Evolutionary conservation across 1,140 invertebrate species (phyloP).

Genomic region (Mylabris phalerata): DNA sequence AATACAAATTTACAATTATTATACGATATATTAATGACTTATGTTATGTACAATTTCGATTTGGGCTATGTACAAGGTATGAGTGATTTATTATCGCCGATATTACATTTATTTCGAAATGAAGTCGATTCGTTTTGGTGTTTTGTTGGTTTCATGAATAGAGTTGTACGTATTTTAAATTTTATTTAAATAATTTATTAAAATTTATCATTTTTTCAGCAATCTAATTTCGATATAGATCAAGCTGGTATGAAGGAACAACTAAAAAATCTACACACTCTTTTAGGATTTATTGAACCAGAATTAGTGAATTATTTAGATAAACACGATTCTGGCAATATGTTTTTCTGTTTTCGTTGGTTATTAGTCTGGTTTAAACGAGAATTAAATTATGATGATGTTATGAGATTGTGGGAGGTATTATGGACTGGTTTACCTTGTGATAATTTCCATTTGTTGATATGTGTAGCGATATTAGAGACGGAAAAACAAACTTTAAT

Average conservation of each 20-base stretch:
- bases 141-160: constrained; percentile 98
- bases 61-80: constrained; percentile 94
- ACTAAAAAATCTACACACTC: constrained; percentile 72
- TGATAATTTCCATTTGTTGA: constrained; percentile 86
- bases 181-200: too few species aligned
- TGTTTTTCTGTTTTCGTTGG: constrained; percentile 99
- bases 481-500: constrained; percentile 80
- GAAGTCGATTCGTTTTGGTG: constrained; percentile 99
- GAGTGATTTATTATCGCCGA: constrained; percentile 93
- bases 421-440: constrained; percentile 89
- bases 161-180: constrained; percentile 62
- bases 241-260: constrained; percentile 96
- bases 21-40: constrained; percentile 94
- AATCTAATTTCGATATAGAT: constrained; percentile 94
- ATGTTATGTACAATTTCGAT: constrained; percentile 99
- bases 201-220: constrained; percentile 46
- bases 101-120: constrained; percentile 83
- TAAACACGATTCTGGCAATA: constrained; percentile 89
- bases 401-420: constrained; percentile 75
- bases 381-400: constrained; percentile 67
- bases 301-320: constrained; percentile 80
- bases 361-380: constrained; percentile 77
- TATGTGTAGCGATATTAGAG: constrained; percentile 87
- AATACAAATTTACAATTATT: constrained; percentile 82
- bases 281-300: constrained; percentile 77